Evolutionary conservation across 2,113 vertebrate species (phyloP).

Genomic region (Nicator chloris): DNA sequence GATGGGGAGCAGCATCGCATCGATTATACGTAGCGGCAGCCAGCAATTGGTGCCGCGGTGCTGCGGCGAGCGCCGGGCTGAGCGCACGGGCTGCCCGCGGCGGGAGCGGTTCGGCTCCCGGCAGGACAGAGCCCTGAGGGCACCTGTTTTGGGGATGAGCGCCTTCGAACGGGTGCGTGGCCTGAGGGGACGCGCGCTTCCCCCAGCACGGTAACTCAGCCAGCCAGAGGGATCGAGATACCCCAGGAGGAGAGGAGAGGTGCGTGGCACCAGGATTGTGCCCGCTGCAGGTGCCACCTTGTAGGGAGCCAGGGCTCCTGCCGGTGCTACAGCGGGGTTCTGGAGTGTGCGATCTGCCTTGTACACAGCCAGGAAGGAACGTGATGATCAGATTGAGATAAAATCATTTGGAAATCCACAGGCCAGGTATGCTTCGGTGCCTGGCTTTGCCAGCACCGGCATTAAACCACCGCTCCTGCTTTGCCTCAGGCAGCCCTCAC

Average conservation of each 20-base stretch:
- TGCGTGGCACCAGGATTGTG: not conserved
- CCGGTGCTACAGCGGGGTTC: not conserved
- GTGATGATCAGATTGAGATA: no score
- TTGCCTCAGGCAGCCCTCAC: not conserved
- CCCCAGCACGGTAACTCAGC: not conserved
- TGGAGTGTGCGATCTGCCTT: not conserved
- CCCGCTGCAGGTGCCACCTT: not conserved
- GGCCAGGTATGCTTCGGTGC: not conserved
- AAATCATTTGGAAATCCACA: not conserved
- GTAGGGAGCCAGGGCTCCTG: not conserved
- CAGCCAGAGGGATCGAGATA: no score
- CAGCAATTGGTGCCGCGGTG: not conserved
- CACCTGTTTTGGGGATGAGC: rapidly evolving
- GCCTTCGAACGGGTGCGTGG: not conserved
- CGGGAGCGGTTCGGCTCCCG: not conserved
- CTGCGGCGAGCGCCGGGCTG: not conserved
- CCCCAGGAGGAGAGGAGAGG: not conserved
- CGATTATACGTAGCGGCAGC: not conserved
- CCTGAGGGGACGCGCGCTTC: not conserved
- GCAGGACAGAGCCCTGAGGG: not conserved
- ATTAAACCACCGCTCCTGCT: not conserved
- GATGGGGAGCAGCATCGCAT: not conserved
- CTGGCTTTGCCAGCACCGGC: not conserved
- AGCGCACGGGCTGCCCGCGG: not conserved
- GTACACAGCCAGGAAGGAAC: not conserved